A percentile compares a stretch with the other conserved stretches of the same genome.
Conservation (phyloP, 2,888 invertebrate genomes). For the Amiota mariae region DNA sequence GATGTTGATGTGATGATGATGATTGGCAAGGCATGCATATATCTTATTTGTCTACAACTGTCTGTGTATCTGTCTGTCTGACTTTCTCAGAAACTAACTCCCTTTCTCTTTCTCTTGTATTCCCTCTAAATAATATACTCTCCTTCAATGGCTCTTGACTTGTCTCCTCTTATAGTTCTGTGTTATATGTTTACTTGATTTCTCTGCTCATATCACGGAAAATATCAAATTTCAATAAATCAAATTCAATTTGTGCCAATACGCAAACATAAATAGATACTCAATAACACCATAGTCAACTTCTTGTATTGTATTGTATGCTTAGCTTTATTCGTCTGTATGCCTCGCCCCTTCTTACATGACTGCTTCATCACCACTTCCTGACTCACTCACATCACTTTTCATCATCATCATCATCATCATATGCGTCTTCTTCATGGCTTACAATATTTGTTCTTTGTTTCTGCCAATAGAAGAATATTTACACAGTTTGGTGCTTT, state of each 20-base stretch:
- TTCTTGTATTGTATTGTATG: too few species aligned
- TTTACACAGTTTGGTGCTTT: conserved; percentile 27
- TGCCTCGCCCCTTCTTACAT: background rate
- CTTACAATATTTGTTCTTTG: conserved; percentile 62
- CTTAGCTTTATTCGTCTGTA: too few species aligned
- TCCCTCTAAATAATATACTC: background rate
- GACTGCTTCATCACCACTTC: background rate
- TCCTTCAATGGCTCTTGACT: conserved; percentile 20
- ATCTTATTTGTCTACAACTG: conserved; percentile 36
- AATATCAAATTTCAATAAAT: conserved; percentile 71
- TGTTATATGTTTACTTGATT: conserved; percentile 60
- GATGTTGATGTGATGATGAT: conserved; percentile 24
- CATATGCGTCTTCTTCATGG: conserved; percentile 54
- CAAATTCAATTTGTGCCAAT: conserved; percentile 68
- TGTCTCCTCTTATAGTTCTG: background rate
- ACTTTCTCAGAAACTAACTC: conserved; percentile 27
- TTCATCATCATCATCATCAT: background rate
- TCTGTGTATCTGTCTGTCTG: conserved; percentile 28
- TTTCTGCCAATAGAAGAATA: background rate
- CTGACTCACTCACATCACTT: background rate
- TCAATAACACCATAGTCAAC: conserved; percentile 21
- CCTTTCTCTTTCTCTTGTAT: conserved; percentile 33
- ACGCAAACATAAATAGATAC: conserved; percentile 40
- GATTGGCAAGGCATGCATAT: conserved; percentile 28
- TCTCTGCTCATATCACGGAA: conserved; percentile 64